phyloP scores from a whole-genome alignment of 2,888 invertebrate genomes.

The Conus canariensis region DNA sequence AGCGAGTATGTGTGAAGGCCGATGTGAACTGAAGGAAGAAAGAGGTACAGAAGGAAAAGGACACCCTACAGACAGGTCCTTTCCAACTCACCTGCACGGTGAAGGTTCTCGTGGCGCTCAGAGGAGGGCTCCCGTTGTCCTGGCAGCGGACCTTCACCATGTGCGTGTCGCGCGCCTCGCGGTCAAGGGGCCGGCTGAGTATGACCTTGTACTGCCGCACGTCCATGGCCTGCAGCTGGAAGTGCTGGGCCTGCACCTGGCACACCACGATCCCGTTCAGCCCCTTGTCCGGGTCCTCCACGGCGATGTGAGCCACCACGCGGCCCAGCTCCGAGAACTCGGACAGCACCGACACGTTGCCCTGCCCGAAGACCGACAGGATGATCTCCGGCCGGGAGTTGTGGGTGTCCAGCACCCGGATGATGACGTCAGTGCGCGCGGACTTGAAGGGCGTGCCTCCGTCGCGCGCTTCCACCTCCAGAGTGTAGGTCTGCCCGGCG shows the following conservation, averaged over 20 bases:
- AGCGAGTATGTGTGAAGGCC: too few species aligned
- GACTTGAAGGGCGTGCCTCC: slow-evolving; percentile 59
- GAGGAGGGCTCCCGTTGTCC: slow-evolving; percentile 81
- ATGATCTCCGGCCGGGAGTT: slow-evolving; percentile 68
- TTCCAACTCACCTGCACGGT: slow-evolving; percentile 59
- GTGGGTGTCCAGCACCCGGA: slow-evolving; percentile 66
- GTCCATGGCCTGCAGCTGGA: slow-evolving; percentile 64
- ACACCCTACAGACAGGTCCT: too few species aligned
- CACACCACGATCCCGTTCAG: slow-evolving; percentile 88
- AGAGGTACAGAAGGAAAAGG: too few species aligned
- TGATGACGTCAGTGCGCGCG: slow-evolving; percentile 59
- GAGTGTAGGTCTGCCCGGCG: slow-evolving; percentile 51
- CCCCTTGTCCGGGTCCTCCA: slow-evolving; percentile 90
- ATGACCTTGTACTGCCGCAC: slow-evolving; percentile 72
- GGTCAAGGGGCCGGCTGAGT: slow-evolving; percentile 79
- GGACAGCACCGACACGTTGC: slow-evolving; percentile 81
- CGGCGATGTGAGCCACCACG: slow-evolving; percentile 88
- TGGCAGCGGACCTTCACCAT: slow-evolving; percentile 79
- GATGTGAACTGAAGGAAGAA: too few species aligned
- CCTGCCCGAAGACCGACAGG: slow-evolving; percentile 58
- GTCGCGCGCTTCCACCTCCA: slow-evolving; percentile 62
- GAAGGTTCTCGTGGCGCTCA: slow-evolving; percentile 61
- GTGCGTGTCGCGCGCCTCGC: slow-evolving; percentile 65
- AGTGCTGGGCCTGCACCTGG: slow-evolving; percentile 52
- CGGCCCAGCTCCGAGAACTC: slow-evolving; percentile 90